Evolutionary conservation across 2,888 invertebrate species (phyloP).

Genomic region (Agrotis exclamationis): DNA sequence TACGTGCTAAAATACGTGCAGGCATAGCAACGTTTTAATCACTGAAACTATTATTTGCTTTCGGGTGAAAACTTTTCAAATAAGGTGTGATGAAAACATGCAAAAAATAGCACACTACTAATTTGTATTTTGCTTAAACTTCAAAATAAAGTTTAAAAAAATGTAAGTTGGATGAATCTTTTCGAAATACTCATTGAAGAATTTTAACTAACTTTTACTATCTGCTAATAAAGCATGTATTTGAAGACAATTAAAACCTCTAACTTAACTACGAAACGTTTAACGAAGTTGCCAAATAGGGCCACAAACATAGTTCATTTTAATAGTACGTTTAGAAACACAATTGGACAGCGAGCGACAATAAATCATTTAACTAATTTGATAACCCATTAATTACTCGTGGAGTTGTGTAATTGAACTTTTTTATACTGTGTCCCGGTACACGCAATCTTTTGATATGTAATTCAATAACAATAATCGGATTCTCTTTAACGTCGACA

Average conservation of each 20-base stretch:
- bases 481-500: conserved; percentile 79
- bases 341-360: conserved; percentile 47
- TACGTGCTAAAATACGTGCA: no score
- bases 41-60: neutral
- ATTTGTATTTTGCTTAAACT: neutral
- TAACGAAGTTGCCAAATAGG: conserved; percentile 37
- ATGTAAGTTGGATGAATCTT: neutral
- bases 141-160: no score
- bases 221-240: neutral
- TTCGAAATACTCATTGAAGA: neutral
- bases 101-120: no score
- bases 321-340: conserved; percentile 49
- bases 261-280: conserved; percentile 16
- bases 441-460: conserved; percentile 72
- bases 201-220: neutral
- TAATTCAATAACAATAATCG: conserved; percentile 84
- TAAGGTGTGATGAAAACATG: neutral
- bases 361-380: conserved; percentile 67
- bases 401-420: conserved; percentile 64
- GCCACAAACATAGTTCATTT: conserved; percentile 19
- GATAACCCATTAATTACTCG: conserved; percentile 66
- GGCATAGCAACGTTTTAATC: neutral
- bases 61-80: neutral
- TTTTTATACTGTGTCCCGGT: conserved; percentile 60
- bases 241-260: neutral